These are phyloP conservation scores for Drosophila sucinea DNA, from an alignment of 1,140 invertebrate species.

Conservation along the genomic window DNA sequence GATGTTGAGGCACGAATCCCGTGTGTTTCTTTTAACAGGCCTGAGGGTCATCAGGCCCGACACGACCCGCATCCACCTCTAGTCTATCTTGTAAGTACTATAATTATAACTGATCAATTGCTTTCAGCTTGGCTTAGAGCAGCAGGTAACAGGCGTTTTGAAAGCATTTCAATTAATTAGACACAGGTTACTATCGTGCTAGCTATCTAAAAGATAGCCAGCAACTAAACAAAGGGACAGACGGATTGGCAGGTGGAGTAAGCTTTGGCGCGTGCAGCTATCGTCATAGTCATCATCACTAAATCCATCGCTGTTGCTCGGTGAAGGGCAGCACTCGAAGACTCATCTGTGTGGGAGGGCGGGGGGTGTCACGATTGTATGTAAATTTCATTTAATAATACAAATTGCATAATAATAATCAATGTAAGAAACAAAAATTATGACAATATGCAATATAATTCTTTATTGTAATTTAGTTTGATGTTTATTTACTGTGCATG, in stretches of 20 bases:
- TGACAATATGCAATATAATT: constrained; percentile 77
- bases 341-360: neutral
- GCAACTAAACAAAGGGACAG: neutral
- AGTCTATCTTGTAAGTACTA: constrained; percentile 12
- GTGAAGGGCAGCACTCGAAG: neutral
- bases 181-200: constrained; percentile 28
- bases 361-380: constrained; percentile 14
- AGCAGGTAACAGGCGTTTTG: constrained; percentile 28
- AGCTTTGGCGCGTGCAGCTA: constrained; percentile 4
- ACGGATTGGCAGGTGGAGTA: neutral
- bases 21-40: no score
- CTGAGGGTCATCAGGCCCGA: no score
- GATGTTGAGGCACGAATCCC: no score
- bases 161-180: constrained; percentile 38
- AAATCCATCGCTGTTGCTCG: neutral
- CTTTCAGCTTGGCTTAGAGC: constrained; percentile 24
- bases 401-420: constrained; percentile 9
- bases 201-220: neutral
- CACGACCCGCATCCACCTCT: no score
- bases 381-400: constrained; percentile 8
- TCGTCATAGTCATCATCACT: constrained; percentile 1
- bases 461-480: constrained; percentile 78
- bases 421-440: constrained; percentile 14
- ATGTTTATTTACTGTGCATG: constrained; percentile 42
- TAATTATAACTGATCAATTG: constrained; percentile 71